These are phyloP conservation scores for Adelges cooleyi DNA, from an alignment of 1,140 invertebrate species.

Conservation along the genomic window DNA sequence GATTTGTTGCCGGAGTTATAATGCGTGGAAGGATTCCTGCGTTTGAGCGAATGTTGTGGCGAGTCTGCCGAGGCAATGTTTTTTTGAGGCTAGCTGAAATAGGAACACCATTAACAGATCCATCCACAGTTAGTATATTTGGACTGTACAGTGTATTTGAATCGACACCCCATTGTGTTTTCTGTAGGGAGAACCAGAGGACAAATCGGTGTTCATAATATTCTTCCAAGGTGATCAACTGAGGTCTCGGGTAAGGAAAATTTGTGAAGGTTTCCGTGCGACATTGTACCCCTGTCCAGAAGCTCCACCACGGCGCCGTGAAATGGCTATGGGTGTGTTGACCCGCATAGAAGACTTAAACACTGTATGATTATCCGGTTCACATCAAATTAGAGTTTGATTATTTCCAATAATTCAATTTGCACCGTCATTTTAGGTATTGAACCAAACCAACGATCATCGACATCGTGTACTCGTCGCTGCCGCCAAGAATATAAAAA, in stretches of 20 bases:
- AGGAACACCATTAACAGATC: constrained; percentile 86
- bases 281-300: constrained; percentile 93
- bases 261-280: constrained; percentile 88
- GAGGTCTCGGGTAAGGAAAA: constrained; percentile 94
- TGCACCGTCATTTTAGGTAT: constrained; percentile 45
- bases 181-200: constrained; percentile 80
- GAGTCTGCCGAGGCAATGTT: constrained; percentile 85
- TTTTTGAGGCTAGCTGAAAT: constrained; percentile 90
- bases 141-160: no score
- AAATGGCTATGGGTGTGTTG: constrained; percentile 90
- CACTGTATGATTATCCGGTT: constrained; percentile 50
- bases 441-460: constrained; percentile 87
- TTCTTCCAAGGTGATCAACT: constrained; percentile 99
- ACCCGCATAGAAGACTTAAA: constrained; percentile 84
- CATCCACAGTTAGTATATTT: constrained; percentile 79
- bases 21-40: constrained; percentile 83
- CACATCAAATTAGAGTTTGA: neutral
- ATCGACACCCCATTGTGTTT: no score
- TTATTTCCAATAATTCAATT: no score
- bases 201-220: constrained; percentile 97
- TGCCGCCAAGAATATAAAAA: constrained; percentile 83
- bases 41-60: constrained; percentile 97
- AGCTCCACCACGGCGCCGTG: constrained; percentile 69
- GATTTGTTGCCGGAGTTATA: constrained; percentile 84
- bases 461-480: constrained; percentile 78